Evolutionary conservation across 2,113 vertebrate genomes (phyloP), one percentile per base, ranked within the genome.

Genomic region (Octodon degus): DNA sequence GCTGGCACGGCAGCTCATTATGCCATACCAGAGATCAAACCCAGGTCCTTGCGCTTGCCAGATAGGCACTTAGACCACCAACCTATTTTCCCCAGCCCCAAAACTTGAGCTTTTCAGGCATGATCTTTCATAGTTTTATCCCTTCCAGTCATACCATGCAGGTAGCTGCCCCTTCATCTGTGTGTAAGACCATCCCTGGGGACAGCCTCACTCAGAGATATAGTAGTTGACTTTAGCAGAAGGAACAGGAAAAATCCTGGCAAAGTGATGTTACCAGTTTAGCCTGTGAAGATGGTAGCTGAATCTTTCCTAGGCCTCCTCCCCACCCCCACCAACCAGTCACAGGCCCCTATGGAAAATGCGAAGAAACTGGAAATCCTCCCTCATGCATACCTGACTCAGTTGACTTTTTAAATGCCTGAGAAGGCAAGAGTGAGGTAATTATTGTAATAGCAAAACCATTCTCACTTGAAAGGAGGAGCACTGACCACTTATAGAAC

Each of bases 401-500:
- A 43, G 12, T 53, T 95, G 81, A 90, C 92, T 96, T 93, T 96
- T 90, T 40, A 95, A 97, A 53, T 80, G 72, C 60, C 65, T 77
- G 90, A 87, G 90, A 91, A 90, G n/a, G 10, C 76, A 92, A 81
- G 76, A 76, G 7, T 16, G 81, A 96, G 40, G 87, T 50, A 87
- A 79, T 96, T 96, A 77, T 95, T 95, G 74, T 65, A 90, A 94
- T 95, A 96, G 90, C 86, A 96, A 95, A 93, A 96, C 76, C 96
- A 96, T 93, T 79, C 91, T 93, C 4, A 2, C 60, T 94, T 93
- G 32, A 92, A 95, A 50, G 95, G 87, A 96, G 81, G 68, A 96
- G 40, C 76, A 82, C 80, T 89, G 60, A 90, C 80, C 90, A 90
- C 84, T 91, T 93, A 93, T 27, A 62, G 53, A 85, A 55, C 76